Percentiles rank a stretch among this genome's conserved stretches.
Evolutionary conservation across 37 sponge, comb jelly and placozoan species (phyloP).

Genomic region (Hexactinellida sp.): DNA sequence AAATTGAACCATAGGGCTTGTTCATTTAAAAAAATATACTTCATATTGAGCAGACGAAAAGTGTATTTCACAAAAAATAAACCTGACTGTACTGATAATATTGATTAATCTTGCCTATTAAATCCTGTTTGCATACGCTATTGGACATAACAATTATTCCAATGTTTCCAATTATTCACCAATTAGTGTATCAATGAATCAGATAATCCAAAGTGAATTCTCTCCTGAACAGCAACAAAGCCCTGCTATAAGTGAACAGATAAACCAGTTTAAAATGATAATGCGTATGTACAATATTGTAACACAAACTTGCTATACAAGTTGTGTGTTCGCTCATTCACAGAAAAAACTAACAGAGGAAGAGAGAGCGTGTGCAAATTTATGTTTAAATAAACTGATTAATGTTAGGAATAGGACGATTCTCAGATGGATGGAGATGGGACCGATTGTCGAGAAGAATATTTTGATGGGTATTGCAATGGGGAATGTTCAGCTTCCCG

Average conservation of each 20-base stretch:
- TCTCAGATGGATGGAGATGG: not conserved
- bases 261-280: not conserved
- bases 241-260: not conserved
- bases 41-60: too few species aligned
- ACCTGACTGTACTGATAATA: too few species aligned
- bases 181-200: too few species aligned
- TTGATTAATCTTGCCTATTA: too few species aligned
- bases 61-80: too few species aligned
- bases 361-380: not conserved
- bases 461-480: not conserved
- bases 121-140: too few species aligned
- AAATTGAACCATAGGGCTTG: too few species aligned
- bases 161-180: too few species aligned
- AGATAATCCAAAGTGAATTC: not conserved
- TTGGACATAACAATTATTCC: too few species aligned
- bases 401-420: conserved; percentile 10
- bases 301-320: not conserved
- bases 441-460: not conserved
- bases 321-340: not conserved
- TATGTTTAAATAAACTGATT: not conserved
- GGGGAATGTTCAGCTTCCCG: not conserved
- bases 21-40: too few species aligned
- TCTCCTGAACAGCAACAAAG: not conserved
- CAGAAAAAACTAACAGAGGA: not conserved
- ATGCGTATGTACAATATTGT: not conserved